Percentiles rank a stretch among this genome's conserved stretches.
Conservation (phyloP, 2,888 invertebrate genomes). For the Schizaphis graminum region DNA sequence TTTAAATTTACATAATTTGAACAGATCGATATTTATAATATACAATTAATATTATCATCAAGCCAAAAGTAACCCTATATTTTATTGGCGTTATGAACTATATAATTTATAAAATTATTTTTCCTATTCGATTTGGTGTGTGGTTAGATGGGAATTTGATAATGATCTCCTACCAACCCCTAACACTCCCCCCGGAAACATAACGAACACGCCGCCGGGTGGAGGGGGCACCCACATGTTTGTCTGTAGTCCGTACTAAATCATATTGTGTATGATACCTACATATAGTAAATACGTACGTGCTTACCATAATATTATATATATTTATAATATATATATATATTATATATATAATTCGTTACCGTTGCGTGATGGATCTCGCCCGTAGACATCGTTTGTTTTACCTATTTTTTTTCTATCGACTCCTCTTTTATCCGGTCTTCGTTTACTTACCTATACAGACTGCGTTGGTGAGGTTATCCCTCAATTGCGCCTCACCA, state of each 20-base stretch:
- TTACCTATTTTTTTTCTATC: not conserved
- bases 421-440: not conserved
- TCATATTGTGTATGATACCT: not conserved
- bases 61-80: not conserved
- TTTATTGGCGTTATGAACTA: not conserved
- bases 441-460: not conserved
- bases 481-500: not conserved
- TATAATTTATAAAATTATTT: not conserved
- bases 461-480: not conserved
- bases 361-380: not conserved
- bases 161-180: not conserved
- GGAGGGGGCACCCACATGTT: not conserved
- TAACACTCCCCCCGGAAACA: not conserved
- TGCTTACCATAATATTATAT: not conserved
- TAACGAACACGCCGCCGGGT: not conserved
- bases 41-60: no score
- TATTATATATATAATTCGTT: no score
- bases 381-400: slow-evolving; percentile 59
- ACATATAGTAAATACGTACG: not conserved
- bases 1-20: not conserved
- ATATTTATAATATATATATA: no score
- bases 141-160: not conserved
- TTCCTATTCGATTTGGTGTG: not conserved
- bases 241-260: not conserved
- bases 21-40: not conserved